Conservation (phyloP, 2,113 vertebrate species). For the Paedocypris sp. region DNA sequence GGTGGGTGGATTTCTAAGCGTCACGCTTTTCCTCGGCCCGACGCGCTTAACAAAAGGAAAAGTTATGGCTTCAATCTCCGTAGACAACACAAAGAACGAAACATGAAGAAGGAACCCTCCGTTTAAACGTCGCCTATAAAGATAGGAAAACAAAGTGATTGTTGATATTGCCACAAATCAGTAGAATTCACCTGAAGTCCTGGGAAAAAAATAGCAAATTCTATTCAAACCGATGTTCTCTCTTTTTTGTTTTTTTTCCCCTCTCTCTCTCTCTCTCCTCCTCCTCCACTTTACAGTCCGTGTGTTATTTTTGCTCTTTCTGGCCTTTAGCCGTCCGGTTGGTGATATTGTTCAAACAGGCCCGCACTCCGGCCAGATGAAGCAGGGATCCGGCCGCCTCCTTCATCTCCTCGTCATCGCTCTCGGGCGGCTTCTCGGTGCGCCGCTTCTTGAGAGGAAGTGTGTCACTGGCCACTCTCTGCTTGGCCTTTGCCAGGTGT, state of each 20-base stretch:
- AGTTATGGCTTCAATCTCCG: constrained; percentile 99
- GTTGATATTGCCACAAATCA: constrained; percentile 99
- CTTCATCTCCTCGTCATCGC: constrained; percentile 98
- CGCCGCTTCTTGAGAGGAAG: constrained; percentile 86
- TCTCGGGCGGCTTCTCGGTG: constrained; percentile 84
- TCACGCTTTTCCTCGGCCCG: background rate
- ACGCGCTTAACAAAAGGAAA: constrained; percentile 70
- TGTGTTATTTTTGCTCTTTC: constrained; percentile 86
- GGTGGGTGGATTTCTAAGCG: no score
- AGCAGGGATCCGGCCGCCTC: constrained; percentile 94
- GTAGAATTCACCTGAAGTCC: constrained; percentile 99
- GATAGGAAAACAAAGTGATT: constrained; percentile 79
- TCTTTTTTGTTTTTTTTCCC: no score
- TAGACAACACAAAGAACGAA: constrained; percentile 60
- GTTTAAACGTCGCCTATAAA: constrained; percentile 52
- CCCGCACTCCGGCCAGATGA: constrained; percentile 91
- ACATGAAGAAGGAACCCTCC: constrained; percentile 38
- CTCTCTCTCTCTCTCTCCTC: no score
- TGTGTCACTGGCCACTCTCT: constrained; percentile 71
- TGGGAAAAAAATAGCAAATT: constrained; percentile 89
- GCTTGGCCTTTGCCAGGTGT: constrained; percentile 69
- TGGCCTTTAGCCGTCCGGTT: constrained; percentile 98
- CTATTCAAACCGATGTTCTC: constrained; percentile 82
- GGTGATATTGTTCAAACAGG: constrained; percentile 99
- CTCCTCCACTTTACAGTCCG: constrained; percentile 15